Conservation (phyloP, 2,113 vertebrate species). For the Fulmarus glacialis region DNA sequence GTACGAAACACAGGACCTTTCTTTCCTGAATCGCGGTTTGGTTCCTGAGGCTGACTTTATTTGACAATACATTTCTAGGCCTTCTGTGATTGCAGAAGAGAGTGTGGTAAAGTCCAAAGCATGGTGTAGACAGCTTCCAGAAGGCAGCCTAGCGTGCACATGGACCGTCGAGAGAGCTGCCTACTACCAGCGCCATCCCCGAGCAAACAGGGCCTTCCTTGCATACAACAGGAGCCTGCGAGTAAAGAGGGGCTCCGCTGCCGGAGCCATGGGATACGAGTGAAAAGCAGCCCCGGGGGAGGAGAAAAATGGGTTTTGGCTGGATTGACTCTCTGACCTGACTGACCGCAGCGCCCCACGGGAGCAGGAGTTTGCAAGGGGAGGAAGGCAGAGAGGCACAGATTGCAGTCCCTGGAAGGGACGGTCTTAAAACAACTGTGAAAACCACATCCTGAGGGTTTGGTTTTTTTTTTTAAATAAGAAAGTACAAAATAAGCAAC, state of each 20-base stretch:
- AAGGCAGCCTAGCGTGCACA: fast-evolving
- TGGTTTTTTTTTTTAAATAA: not conserved
- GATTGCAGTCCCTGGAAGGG: not conserved
- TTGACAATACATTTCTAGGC: not conserved
- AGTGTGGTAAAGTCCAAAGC: not conserved
- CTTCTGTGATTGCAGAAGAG: not conserved
- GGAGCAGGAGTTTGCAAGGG: not conserved
- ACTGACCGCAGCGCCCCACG: not conserved
- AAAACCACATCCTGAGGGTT: conserved; percentile 37
- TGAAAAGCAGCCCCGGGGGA: not conserved
- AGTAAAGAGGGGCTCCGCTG: not conserved
- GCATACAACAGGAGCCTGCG: fast-evolving
- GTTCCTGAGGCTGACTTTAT: not conserved
- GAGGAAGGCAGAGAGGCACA: not conserved
- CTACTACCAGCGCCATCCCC: not conserved
- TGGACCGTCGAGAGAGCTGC: not conserved
- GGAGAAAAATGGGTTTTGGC: not conserved
- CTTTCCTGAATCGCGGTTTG: fast-evolving
- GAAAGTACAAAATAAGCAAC: not conserved
- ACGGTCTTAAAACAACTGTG: not conserved
- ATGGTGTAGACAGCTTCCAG: not conserved
- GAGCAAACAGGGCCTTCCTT: not conserved
- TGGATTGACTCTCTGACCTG: not conserved
- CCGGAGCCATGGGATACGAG: not conserved
- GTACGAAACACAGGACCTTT: not conserved